Evolutionary conservation across 2,888 invertebrate species (phyloP).

Genomic region (Callosobruchus maculatus): DNA sequence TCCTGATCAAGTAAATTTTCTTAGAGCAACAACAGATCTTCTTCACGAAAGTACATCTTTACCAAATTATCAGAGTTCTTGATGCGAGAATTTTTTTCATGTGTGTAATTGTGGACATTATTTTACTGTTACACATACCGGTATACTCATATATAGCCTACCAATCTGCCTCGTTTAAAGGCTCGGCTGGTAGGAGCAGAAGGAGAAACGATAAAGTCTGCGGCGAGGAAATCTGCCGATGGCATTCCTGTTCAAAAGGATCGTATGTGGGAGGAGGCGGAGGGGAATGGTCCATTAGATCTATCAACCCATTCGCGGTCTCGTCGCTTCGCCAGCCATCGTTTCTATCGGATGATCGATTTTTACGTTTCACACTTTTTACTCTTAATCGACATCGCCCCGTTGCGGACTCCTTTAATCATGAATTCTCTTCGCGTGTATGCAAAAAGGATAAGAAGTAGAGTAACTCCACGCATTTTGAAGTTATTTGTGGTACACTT

Average conservation of each 20-base stretch:
- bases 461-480: too few relatives aligned
- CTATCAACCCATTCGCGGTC: neutral
- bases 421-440: neutral
- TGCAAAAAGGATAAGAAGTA: neutral
- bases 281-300: neutral
- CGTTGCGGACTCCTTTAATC: neutral
- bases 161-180: neutral
- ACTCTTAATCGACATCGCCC: neutral
- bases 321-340: neutral
- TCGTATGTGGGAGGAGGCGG: neutral
- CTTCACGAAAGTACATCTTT: too few relatives aligned
- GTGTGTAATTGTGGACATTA: too few relatives aligned
- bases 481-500: too few relatives aligned
- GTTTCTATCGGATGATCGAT: neutral
- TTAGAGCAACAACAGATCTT: too few relatives aligned
- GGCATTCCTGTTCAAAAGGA: neutral
- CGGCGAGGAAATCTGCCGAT: neutral
- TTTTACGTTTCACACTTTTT: neutral
- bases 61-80: too few relatives aligned
- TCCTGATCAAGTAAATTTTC: too few relatives aligned
- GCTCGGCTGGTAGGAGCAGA: neutral
- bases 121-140: too few relatives aligned
- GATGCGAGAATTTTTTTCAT: too few relatives aligned
- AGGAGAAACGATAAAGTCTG: neutral
- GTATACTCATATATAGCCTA: neutral